Percentiles rank a stretch among this genome's conserved stretches.
Evolutionary conservation across 2,888 invertebrate species (phyloP).

Genomic region (Barypeithes pellucidus): DNA sequence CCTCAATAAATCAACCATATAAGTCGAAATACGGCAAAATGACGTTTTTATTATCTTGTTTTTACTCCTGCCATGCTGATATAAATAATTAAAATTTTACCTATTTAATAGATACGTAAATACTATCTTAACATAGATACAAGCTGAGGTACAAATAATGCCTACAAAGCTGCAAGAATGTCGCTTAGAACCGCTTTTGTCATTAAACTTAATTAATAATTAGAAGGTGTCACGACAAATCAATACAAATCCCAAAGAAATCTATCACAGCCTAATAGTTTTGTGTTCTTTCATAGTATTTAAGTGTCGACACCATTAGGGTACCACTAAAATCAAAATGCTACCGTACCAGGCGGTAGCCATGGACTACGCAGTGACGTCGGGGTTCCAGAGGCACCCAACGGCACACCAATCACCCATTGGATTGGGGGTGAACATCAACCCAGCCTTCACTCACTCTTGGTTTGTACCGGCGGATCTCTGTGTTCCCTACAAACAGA

Average conservation of each 20-base stretch:
- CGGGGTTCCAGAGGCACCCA: slow-evolving; percentile 60
- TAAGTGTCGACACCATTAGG: slow-evolving; percentile 27
- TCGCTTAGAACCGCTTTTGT: too few species aligned
- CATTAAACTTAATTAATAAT: too few species aligned
- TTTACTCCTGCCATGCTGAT: slow-evolving; percentile 2
- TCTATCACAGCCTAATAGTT: neutral
- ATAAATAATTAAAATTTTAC: slow-evolving; percentile 22
- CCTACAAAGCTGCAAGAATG: too few species aligned
- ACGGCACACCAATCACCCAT: slow-evolving; percentile 62
- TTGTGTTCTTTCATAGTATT: slow-evolving; percentile 11
- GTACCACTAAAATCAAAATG: slow-evolving; percentile 71
- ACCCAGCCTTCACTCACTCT: slow-evolving; percentile 92
- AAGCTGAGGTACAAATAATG: too few species aligned
- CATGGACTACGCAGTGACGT: slow-evolving; percentile 85
- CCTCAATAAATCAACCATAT: slow-evolving; percentile 19
- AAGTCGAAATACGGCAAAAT: slow-evolving; percentile 31
- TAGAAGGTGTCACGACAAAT: neutral
- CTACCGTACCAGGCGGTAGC: slow-evolving; percentile 92
- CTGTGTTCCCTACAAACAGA: slow-evolving; percentile 89
- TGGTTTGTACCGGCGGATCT: slow-evolving; percentile 96
- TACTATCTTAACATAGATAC: too few species aligned
- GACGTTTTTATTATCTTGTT: slow-evolving; percentile 37
- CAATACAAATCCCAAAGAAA: slow-evolving; percentile 4
- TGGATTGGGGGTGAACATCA: slow-evolving; percentile 76
- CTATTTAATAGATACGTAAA: too few species aligned